Percentiles rank a stretch among this genome's conserved stretches.
Conservation (phyloP, 2,797 vertebrate species). For the Characodon lateralis region DNA sequence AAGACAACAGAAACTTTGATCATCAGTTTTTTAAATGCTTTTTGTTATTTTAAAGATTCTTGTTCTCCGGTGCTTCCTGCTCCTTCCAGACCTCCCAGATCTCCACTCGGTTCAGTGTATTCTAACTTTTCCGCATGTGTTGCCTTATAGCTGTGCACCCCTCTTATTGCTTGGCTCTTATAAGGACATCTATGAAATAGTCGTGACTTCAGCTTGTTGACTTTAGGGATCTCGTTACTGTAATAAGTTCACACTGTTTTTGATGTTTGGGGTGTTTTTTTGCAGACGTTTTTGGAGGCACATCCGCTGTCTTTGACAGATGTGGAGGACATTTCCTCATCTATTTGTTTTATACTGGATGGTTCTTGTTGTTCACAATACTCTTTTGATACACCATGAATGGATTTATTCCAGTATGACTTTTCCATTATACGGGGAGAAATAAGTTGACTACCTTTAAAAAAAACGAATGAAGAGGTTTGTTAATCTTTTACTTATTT, state of each 20-base stretch:
- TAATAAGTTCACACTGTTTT: slow-evolving; percentile 22
- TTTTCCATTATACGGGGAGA: slow-evolving; percentile 50
- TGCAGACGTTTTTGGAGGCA: not conserved
- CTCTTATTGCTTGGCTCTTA: slow-evolving; percentile 28
- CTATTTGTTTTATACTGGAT: slow-evolving; percentile 44
- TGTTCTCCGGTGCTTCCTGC: slow-evolving; percentile 19
- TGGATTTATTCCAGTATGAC: slow-evolving; percentile 60
- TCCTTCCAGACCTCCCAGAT: slow-evolving; percentile 34
- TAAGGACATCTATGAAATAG: not conserved
- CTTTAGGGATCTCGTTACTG: slow-evolving; percentile 8
- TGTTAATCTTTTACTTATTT: not conserved
- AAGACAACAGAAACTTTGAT: not conserved
- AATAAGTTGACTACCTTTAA: not conserved
- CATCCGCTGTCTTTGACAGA: not conserved
- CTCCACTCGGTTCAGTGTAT: slow-evolving; percentile 30
- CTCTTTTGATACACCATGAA: slow-evolving; percentile 55
- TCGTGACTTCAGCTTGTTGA: slow-evolving; percentile 13
- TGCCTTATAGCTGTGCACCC: slow-evolving; percentile 65
- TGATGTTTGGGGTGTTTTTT: slow-evolving; percentile 4
- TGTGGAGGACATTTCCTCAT: slow-evolving; percentile 29
- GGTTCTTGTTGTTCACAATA: slow-evolving; percentile 56
- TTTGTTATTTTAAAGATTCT: not conserved
- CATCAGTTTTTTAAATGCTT: not conserved
- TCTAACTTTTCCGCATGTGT: slow-evolving; percentile 61
- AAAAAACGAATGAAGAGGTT: not conserved